Percentiles rank a stretch among this genome's conserved stretches.
These are phyloP conservation scores for Polyommatus iphigenia DNA, from an alignment of 2,888 invertebrate species.

Conservation along the genomic window DNA sequence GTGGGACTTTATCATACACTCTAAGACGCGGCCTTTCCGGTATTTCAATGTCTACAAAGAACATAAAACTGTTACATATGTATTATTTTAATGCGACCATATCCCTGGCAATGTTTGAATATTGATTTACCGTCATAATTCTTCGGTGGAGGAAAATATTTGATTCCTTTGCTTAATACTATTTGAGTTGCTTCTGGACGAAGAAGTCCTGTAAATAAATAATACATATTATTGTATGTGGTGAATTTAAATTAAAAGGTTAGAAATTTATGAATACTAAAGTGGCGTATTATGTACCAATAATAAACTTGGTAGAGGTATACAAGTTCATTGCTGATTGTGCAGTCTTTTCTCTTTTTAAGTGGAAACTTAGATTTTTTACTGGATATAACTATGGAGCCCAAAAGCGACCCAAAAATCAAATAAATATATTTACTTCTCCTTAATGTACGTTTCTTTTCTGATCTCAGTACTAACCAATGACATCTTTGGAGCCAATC, in stretches of 20 bases:
- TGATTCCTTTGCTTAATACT: conserved; percentile 76
- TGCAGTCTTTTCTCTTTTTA: not conserved
- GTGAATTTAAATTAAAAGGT: not conserved
- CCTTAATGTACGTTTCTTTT: not conserved
- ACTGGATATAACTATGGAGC: not conserved
- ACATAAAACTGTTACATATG: not conserved
- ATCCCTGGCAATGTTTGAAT: not conserved
- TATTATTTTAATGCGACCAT: not conserved
- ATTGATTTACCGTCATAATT: conserved; percentile 82
- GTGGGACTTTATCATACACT: conserved; percentile 87
- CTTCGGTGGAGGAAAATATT: conserved; percentile 84
- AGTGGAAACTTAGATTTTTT: not conserved
- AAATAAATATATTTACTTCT: not conserved
- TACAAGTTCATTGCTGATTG: not conserved
- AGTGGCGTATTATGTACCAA: not conserved
- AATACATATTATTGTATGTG: not conserved
- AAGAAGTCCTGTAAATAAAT: conserved; percentile 52
- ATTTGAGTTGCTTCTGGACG: conserved; percentile 56
- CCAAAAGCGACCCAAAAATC: no score
- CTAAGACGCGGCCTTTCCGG: conserved; percentile 86
- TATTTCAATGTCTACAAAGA: conserved; percentile 83
- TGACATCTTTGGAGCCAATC: no score
- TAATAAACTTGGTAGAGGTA: not conserved
- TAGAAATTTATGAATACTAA: not conserved
- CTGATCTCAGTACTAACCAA: no score